A percentile compares a stretch with the other conserved stretches of the same genome.
Conservation (phyloP, 2,888 invertebrate species). For the Deladenus siricidicola region DNA sequence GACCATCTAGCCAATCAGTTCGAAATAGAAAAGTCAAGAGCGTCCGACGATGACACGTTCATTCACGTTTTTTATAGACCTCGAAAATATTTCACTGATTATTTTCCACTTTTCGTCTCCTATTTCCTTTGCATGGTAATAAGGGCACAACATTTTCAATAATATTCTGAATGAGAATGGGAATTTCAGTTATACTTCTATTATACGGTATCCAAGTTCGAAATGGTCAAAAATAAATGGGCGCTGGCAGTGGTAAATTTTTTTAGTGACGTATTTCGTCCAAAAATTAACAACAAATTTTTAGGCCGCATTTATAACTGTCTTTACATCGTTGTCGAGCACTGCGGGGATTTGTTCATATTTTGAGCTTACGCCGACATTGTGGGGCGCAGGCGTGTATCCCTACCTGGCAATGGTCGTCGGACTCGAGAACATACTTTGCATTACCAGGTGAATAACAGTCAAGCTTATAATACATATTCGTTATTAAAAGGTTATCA, state of each 20-base stretch:
- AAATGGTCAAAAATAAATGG: slow-evolving; percentile 77
- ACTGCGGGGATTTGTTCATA: slow-evolving; percentile 63
- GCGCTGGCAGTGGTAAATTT: slow-evolving; percentile 45
- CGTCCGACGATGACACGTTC: slow-evolving; percentile 38
- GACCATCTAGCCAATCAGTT: slow-evolving; percentile 12
- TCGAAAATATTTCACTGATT: slow-evolving; percentile 43
- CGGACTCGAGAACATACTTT: slow-evolving; percentile 69
- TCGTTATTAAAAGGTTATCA: neutral
- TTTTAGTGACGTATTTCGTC: neutral
- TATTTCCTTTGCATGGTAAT: slow-evolving; percentile 40
- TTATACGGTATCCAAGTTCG: slow-evolving; percentile 69
- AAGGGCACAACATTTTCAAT: too few relatives aligned
- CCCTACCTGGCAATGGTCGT: slow-evolving; percentile 90
- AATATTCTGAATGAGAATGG: neutral
- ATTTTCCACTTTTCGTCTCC: slow-evolving; percentile 37
- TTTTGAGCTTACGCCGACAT: slow-evolving; percentile 53
- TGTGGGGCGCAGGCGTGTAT: slow-evolving; percentile 69
- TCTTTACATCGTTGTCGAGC: slow-evolving; percentile 69
- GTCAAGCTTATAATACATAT: neutral
- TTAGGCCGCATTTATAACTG: slow-evolving; percentile 78
- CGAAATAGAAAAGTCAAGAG: slow-evolving; percentile 25
- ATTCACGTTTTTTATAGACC: slow-evolving; percentile 48
- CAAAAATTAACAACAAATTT: neutral
- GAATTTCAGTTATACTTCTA: slow-evolving; percentile 40
- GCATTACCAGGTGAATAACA: slow-evolving; percentile 58